Evolutionary conservation across 1,140 invertebrate genomes (phyloP), one percentile per base, ranked within the genome.

Genomic region (Macrocentrus cingulum): DNA sequence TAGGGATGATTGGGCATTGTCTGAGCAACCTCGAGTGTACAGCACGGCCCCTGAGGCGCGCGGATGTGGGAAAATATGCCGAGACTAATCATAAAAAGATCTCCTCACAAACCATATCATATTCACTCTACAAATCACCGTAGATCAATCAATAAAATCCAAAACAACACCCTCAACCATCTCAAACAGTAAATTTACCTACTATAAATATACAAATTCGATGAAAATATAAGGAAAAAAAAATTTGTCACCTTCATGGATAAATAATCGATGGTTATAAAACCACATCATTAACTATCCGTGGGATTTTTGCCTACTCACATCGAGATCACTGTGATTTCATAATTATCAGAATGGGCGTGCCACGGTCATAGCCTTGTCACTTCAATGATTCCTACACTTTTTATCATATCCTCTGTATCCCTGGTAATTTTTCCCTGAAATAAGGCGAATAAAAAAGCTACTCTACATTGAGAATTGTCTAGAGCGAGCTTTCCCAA

Each of bases 311-410:
- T 29, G 15, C 23, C 4, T 9, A 34, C 15, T 37, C 22, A 20
- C 29, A 1, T 29, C 13, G n/a, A 6, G n/a, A 18, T 46, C 29
- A 9, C 44, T 46, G 37, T 56, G 41, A 46, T 46, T 56, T 56
- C 53, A 56, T 56, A 56, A 46, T n/a, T 15, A 18, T 18, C 22
- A 20, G 13, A 9, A 41, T 56, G 53, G 53, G 53, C 53, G 53
- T 42, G 53, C 42, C 53, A 56, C 42, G 42, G 42, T 56, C 53
- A 56, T 19, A 56, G 29, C 53, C 53, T 46, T 56, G 53, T 20
- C 9, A 44, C 37, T 39, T 13, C 8, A n/a, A 15, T 39, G 6
- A 34, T 34, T 7, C 11, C 6, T 34, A 7, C 11, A 34, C 11
- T 34, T 34, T 34, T 34, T 34, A 34, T 34, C 11, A 34, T 34